These are phyloP conservation scores for Seriola rivoliana DNA, from an alignment of 2,113 vertebrate species.

Conservation along the genomic window DNA sequence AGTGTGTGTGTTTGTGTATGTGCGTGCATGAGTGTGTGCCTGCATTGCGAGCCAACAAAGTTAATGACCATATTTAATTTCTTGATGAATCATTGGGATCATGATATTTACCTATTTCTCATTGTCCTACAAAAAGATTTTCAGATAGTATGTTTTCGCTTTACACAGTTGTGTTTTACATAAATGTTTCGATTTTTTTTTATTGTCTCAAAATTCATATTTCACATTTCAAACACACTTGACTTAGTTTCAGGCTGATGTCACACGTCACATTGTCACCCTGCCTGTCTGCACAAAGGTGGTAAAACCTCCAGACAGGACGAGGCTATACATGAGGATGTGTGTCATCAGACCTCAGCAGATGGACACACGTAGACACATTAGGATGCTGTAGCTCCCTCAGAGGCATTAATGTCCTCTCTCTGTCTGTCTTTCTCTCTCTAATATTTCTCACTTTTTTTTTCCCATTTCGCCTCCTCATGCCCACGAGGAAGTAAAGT, in stretches of 20 bases:
- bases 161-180: not conserved
- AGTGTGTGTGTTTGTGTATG: not conserved
- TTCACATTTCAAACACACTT: not conserved
- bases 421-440: slow-evolving; percentile 25
- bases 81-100: not conserved
- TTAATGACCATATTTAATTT: slow-evolving; percentile 11
- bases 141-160: not conserved
- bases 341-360: slow-evolving; percentile 44
- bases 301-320: slow-evolving; percentile 40
- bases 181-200: not conserved
- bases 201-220: not conserved
- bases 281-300: slow-evolving; percentile 27
- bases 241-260: slow-evolving; percentile 2
- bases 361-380: slow-evolving; percentile 35
- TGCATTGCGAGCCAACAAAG: not conserved
- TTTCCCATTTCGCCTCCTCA: not conserved
- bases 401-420: slow-evolving; percentile 57
- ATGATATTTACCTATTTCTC: not conserved
- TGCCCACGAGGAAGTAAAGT: slow-evolving; percentile 19
- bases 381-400: slow-evolving; percentile 30
- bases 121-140: not conserved
- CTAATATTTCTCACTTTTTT: slow-evolving; percentile 19
- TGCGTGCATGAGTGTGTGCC: not conserved
- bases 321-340: slow-evolving; percentile 20
- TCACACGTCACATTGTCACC: slow-evolving; percentile 27